Evolutionary conservation across 2,113 vertebrate genomes (phyloP).

Genomic region (Noctilio leporinus): DNA sequence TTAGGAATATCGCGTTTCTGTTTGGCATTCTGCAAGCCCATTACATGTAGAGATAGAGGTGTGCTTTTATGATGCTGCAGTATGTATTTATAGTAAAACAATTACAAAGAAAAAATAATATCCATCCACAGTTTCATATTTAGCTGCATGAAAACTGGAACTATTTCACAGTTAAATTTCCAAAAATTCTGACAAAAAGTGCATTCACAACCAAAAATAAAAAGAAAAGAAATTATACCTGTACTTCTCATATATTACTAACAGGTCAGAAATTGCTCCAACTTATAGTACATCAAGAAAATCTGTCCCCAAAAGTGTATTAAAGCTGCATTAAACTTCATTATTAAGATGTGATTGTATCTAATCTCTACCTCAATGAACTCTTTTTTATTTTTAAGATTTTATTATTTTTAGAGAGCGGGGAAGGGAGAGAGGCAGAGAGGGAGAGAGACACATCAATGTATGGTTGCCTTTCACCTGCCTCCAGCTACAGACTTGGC

Average conservation of each 20-base stretch:
- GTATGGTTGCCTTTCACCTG: too few relatives aligned
- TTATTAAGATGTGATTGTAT: too few relatives aligned
- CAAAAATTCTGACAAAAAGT: not conserved
- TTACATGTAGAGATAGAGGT: not conserved
- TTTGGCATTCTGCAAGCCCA: not conserved
- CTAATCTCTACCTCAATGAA: too few relatives aligned
- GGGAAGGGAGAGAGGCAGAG: too few relatives aligned
- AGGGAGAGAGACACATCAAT: too few relatives aligned
- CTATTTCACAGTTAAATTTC: not conserved
- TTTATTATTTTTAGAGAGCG: too few relatives aligned
- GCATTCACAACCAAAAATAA: not conserved
- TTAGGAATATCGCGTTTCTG: slow-evolving; percentile 9
- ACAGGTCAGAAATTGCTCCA: not conserved
- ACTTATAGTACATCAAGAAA: not conserved
- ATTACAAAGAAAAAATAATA: not conserved
- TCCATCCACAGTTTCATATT: not conserved
- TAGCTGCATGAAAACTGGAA: not conserved
- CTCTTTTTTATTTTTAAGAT: too few relatives aligned
- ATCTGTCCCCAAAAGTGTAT: too few relatives aligned
- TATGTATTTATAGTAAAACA: not conserved
- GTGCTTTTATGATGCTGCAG: not conserved
- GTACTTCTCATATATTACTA: not conserved
- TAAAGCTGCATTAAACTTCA: too few relatives aligned
- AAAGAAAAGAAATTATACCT: not conserved
- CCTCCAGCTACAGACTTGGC: too few relatives aligned